These are phyloP conservation scores for Drosophila mulleri DNA, from an alignment of 2,888 invertebrate species.

Conservation along the genomic window DNA sequence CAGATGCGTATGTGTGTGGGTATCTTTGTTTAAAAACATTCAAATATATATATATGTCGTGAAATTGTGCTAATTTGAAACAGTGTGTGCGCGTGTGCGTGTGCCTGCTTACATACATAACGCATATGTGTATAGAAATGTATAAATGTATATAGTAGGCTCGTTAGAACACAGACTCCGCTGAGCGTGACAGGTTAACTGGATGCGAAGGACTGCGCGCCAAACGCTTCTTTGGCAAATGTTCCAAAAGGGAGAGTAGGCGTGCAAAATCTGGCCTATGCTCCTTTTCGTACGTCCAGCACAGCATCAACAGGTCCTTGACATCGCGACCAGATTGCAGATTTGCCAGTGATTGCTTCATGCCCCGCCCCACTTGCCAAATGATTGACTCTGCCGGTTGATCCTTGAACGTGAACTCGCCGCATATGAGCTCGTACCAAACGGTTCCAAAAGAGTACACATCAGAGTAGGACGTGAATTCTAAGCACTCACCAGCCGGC, in stretches of 20 bases:
- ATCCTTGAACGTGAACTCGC: slow-evolving; percentile 97
- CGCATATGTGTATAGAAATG: slow-evolving; percentile 20
- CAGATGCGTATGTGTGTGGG: slow-evolving; percentile 1
- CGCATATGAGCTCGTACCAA: slow-evolving; percentile 98
- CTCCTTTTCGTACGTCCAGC: slow-evolving; percentile 95
- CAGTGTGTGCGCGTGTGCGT: slow-evolving; percentile 18
- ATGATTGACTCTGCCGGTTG: slow-evolving; percentile 98
- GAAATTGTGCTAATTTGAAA: slow-evolving; percentile 61
- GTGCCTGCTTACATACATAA: slow-evolving; percentile 28
- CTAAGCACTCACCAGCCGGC: slow-evolving; percentile 92
- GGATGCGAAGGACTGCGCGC: slow-evolving; percentile 99
- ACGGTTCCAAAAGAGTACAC: slow-evolving; percentile 99
- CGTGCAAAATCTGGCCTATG: slow-evolving; percentile 96
- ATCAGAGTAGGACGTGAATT: slow-evolving; percentile 96
- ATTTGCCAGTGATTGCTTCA: slow-evolving; percentile 97
- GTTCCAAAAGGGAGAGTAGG: slow-evolving; percentile 93
- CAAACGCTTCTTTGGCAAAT: slow-evolving; percentile 97
- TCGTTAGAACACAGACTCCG: slow-evolving; percentile 95
- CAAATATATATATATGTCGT: slow-evolving; percentile 17
- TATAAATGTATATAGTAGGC: slow-evolving; percentile 23
- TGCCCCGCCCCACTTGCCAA: slow-evolving; percentile 98
- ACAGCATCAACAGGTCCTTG: slow-evolving; percentile 98
- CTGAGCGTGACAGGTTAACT: slow-evolving; percentile 97
- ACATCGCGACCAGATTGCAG: slow-evolving; percentile 98
- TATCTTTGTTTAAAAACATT: slow-evolving; percentile 10